Percentiles rank a stretch among this genome's conserved stretches.
Conservation (phyloP, 2,113 vertebrate species). For the Laticauda laticaudata region DNA sequence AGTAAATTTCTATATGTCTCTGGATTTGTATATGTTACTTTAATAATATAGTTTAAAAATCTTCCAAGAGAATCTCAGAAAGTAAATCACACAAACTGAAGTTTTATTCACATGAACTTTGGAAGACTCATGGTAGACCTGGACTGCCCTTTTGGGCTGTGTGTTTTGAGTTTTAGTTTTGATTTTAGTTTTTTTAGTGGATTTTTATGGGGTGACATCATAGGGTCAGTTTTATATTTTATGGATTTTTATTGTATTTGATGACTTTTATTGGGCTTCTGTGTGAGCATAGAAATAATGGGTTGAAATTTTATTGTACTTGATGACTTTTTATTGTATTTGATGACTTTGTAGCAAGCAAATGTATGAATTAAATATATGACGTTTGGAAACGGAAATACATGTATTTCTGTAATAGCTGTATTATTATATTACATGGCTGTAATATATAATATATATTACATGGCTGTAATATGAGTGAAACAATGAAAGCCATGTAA, state of each 20-base stretch:
- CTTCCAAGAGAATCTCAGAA: neutral
- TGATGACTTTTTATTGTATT: neutral
- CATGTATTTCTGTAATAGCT: too few species aligned
- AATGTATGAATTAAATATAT: neutral
- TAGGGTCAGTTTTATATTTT: neutral
- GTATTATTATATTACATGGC: too few species aligned
- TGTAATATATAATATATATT: too few species aligned
- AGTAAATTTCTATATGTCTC: neutral
- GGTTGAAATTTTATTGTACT: too few species aligned
- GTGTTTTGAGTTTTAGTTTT: neutral
- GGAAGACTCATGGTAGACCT: neutral
- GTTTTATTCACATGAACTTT: neutral
- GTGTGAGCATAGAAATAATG: too few species aligned
- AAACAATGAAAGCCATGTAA: neutral
- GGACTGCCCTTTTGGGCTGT: neutral
- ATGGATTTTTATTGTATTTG: neutral
- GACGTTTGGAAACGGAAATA: neutral
- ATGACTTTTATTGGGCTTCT: neutral
- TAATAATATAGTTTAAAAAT: neutral
- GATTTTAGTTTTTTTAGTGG: neutral
- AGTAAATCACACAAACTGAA: neutral
- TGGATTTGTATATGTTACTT: neutral
- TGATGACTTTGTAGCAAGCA: neutral
- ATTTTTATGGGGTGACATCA: neutral
- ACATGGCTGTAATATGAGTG: neutral